Conservation (phyloP, 2,797 vertebrate species). For the Eulemur rubriventer region DNA sequence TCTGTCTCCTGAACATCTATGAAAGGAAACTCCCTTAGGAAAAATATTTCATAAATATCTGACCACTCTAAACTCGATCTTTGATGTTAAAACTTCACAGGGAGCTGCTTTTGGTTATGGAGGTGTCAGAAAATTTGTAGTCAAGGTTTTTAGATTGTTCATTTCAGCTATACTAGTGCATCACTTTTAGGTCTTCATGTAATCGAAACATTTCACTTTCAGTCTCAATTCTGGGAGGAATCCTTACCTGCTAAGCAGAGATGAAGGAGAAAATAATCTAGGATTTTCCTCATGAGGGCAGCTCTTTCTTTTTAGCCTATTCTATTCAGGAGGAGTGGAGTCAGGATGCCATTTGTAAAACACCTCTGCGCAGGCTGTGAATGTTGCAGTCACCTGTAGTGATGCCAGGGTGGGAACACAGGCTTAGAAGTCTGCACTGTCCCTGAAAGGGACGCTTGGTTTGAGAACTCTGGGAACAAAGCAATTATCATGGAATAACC, state of each 20-base stretch:
- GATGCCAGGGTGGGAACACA: too few species aligned
- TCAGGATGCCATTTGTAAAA: not conserved
- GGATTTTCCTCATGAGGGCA: not conserved
- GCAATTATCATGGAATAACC: not conserved
- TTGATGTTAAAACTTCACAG: conserved; percentile 74
- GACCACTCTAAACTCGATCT: conserved; percentile 57
- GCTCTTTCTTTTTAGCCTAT: not conserved
- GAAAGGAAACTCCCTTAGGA: conserved; percentile 55
- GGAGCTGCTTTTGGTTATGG: conserved; percentile 54
- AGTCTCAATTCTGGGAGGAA: not conserved
- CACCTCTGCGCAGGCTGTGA: not conserved
- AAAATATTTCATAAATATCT: conserved; percentile 70
- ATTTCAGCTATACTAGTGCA: conserved; percentile 33
- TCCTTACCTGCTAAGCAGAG: not conserved
- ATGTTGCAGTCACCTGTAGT: not conserved
- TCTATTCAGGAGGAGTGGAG: not conserved
- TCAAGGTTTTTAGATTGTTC: conserved; percentile 36
- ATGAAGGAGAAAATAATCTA: not conserved
- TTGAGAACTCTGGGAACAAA: not conserved
- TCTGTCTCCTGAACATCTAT: conserved; percentile 27
- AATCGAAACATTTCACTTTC: conserved; percentile 1
- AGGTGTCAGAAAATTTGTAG: conserved; percentile 44
- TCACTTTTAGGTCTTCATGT: conserved; percentile 40
- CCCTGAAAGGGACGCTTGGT: not conserved
- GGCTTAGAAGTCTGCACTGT: fast-evolving